A percentile compares a stretch with the other conserved stretches of the same genome.
Conservation (phyloP, 1,140 invertebrate species). For the Brachionus paranguensis region DNA sequence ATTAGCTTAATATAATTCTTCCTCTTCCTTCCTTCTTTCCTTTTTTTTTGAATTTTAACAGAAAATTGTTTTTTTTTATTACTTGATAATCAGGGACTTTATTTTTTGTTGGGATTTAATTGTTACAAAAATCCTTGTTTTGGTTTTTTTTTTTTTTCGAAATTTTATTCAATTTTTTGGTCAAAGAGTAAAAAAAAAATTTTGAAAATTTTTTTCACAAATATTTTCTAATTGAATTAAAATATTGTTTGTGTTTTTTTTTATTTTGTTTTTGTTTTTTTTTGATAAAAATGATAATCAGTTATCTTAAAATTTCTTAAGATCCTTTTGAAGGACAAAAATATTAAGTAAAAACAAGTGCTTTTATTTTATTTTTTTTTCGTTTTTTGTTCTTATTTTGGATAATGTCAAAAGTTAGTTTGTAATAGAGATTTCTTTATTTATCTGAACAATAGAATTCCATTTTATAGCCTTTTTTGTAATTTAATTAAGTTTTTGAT, state of each 20-base stretch:
- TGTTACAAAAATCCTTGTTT: neutral
- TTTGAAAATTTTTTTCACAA: neutral
- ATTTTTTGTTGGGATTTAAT: neutral
- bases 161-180: neutral
- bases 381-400: neutral
- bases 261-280: neutral
- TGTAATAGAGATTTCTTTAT: neutral
- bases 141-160: neutral
- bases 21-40: neutral
- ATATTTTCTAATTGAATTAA: neutral
- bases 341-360: neutral
- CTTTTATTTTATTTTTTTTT: neutral
- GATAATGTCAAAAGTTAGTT: neutral
- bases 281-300: neutral
- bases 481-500: neutral
- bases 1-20: slow-evolving; percentile 18
- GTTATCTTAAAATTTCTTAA: neutral
- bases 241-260: neutral
- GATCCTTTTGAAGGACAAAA: neutral
- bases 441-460: neutral
- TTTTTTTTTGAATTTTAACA: neutral
- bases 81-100: neutral
- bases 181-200: neutral
- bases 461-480: neutral
- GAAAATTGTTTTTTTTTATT: neutral